phyloP scores from a whole-genome alignment of 2,888 invertebrate species.

The Meiosimyza platycephala region DNA sequence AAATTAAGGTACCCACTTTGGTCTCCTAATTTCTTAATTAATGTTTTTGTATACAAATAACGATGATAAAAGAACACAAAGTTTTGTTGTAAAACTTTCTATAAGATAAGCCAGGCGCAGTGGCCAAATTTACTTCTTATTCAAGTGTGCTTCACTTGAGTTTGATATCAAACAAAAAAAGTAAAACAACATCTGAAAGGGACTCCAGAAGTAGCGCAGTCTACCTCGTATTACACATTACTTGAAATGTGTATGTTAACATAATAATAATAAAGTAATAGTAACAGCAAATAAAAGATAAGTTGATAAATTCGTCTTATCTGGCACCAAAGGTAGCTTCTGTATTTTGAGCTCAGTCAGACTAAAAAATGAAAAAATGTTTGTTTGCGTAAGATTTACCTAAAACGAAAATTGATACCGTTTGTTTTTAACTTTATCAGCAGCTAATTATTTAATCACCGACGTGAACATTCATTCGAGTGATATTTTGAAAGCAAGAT shows the following conservation, averaged over 20 bases:
- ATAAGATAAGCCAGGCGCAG: too few species aligned
- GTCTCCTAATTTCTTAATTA: too few species aligned
- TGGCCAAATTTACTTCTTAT: too few species aligned
- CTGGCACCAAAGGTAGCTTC: constrained; percentile 51
- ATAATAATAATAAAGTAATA: constrained; percentile 33
- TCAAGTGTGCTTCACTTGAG: too few species aligned
- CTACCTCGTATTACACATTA: constrained; percentile 8
- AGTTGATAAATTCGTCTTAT: constrained; percentile 51
- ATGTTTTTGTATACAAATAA: too few species aligned
- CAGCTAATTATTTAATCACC: constrained; percentile 54
- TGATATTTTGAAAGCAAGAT: constrained; percentile 3
- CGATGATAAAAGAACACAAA: too few species aligned
- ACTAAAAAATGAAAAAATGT: constrained; percentile 51
- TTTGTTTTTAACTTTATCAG: constrained; percentile 17
- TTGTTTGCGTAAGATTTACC: background rate
- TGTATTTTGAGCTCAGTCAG: constrained; percentile 49
- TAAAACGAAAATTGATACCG: constrained; percentile 17
- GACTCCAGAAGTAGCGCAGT: background rate
- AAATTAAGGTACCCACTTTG: too few species aligned
- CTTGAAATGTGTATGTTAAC: constrained; percentile 8
- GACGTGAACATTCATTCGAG: constrained; percentile 44
- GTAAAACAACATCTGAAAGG: too few species aligned
- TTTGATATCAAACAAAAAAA: too few species aligned
- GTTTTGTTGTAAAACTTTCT: too few species aligned
- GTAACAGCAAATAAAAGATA: constrained; percentile 59